phyloP scores from a whole-genome alignment of 2,113 vertebrate species.

The Ranitomeya imitator region DNA sequence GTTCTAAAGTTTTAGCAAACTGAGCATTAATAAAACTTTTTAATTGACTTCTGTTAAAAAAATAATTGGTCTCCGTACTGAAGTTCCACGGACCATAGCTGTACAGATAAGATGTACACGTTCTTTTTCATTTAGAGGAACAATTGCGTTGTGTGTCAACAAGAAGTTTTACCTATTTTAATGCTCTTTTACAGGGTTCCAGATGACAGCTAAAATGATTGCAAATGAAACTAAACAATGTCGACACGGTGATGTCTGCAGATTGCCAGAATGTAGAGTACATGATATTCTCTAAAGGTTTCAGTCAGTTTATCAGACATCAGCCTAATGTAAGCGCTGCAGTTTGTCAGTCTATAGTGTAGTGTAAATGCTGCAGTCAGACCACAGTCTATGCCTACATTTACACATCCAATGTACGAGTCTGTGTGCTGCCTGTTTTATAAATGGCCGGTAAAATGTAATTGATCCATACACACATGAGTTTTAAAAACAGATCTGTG shows the following conservation, averaged over 20 bases:
- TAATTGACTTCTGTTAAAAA: neutral
- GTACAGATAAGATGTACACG: neutral
- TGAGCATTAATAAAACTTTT: neutral
- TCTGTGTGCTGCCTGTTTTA: too few relatives aligned
- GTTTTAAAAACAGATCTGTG: too few relatives aligned
- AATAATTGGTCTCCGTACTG: neutral
- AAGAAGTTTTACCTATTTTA: neutral
- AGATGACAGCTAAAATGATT: neutral
- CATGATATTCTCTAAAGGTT: neutral
- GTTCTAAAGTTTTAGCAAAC: constrained; percentile 18
- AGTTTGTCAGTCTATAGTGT: neutral
- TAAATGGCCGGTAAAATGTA: too few relatives aligned
- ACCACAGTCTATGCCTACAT: too few relatives aligned
- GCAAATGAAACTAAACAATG: neutral
- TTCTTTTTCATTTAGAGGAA: neutral
- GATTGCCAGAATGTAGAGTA: neutral
- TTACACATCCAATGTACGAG: too few relatives aligned
- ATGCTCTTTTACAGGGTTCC: too few relatives aligned
- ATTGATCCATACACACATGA: too few relatives aligned
- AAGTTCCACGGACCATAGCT: neutral
- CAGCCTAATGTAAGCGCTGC: neutral
- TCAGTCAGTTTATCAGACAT: neutral
- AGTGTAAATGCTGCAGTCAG: too few relatives aligned
- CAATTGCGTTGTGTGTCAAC: neutral
- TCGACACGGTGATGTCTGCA: neutral